Percentiles rank a stretch among this genome's conserved stretches.
Conservation (phyloP, 2,797 vertebrate genomes). For the Acipenser transmontanus region DNA sequence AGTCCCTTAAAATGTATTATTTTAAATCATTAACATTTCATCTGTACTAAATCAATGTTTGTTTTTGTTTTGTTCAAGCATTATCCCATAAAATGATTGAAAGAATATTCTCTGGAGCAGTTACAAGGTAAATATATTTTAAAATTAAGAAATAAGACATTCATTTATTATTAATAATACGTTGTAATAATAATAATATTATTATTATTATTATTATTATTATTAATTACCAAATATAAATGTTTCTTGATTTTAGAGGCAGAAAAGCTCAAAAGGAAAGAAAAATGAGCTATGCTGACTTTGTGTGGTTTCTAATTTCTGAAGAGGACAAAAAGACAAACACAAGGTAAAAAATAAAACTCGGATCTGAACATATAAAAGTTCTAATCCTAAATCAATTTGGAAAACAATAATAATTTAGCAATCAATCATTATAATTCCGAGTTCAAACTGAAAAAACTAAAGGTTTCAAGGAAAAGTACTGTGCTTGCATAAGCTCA, state of each 20-base stretch:
- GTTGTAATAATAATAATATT: no score
- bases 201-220: background rate
- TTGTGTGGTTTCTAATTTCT: slow-evolving; percentile 95
- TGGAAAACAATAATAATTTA: no score
- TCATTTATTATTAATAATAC: slow-evolving; percentile 8
- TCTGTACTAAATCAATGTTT: background rate
- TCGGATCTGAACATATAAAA: no score
- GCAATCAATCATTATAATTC: no score
- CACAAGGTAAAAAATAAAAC: slow-evolving; percentile 66
- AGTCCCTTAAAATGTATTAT: no score
- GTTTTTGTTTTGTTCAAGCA: slow-evolving; percentile 53
- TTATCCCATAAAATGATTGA: slow-evolving; percentile 85
- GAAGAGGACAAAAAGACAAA: slow-evolving; percentile 92
- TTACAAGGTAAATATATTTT: slow-evolving; percentile 67
- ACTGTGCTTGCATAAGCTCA: no score
- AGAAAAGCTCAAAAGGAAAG: slow-evolving; percentile 69
- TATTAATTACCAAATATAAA: no score
- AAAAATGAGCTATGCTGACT: slow-evolving; percentile 82
- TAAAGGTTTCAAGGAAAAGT: no score
- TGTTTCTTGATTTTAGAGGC: slow-evolving; percentile 52
- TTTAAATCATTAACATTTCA: background rate
- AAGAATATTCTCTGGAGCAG: slow-evolving; percentile 90
- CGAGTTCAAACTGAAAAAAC: no score
- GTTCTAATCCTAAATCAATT: no score
- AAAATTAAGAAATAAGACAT: no score